Evolutionary conservation across 2,113 vertebrate genomes (phyloP), one percentile per base, ranked within the genome.

Genomic region (Colistium nudipinnis): DNA sequence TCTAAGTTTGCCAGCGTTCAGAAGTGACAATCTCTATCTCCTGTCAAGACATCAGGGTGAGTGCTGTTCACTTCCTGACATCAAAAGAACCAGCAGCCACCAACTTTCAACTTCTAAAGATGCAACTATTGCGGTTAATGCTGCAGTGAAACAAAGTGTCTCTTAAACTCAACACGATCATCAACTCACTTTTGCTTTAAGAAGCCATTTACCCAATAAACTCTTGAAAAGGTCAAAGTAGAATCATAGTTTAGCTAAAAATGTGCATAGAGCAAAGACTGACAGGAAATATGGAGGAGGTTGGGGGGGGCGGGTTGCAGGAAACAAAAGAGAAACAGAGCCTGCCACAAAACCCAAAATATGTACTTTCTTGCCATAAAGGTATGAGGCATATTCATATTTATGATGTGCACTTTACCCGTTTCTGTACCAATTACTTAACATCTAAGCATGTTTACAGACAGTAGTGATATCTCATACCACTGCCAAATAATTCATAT

Each of bases 61-160:
- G 13, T 4, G 22, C 24, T 61, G 22, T 81, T 72, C 74, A 54
- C 19, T 20, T 45, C 20, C 74, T 76, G 41, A 74, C 60, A 70
- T 54, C 44, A 60, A 70, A 80, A 55, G 44, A 64, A 47, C 11
- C 4, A 3, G 44, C 54, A 49, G 53, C 38, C 6, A 41, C 66
- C 0, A 53, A 45, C 30, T 43, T 35, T 14, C 43, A 62, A 13
- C 11, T 51, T 4, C 35, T 22, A 5, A 43, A 43, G n/a, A n/a
- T n/a, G n/a, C n/a, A n/a, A n/a, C n/a, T n/a, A n/a, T n/a, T n/a
- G n/a, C n/a, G n/a, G n/a, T n/a, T n/a, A 51, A 20, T 35, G 16
- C 61, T 30, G 16, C 54, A 55, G 19, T 41, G 12, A 69, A 27
- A 30, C 14, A 7, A 33, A 52, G 6, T 25, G 25, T 11, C 24